These are phyloP conservation scores for Rhodeus uyekii DNA, from an alignment of 2,797 vertebrate genomes.

Conservation along the genomic window DNA sequence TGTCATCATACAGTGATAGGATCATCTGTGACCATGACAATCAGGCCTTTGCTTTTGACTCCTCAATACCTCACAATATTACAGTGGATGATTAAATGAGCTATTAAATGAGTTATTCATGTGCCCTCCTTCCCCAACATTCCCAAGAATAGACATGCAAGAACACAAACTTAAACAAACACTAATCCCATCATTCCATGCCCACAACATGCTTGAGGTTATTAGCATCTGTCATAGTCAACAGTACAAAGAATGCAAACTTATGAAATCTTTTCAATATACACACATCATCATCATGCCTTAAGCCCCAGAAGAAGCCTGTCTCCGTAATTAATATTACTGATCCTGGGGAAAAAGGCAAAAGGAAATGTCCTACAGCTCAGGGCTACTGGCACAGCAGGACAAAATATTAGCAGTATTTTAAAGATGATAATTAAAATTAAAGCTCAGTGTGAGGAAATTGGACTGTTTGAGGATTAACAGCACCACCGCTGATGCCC, in stretches of 20 bases:
- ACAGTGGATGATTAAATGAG: constrained; percentile 23
- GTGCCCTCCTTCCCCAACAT: constrained; percentile 1
- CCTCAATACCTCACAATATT: constrained; percentile 5
- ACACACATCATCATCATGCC: not conserved
- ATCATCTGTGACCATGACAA: constrained; percentile 18
- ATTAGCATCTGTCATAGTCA: not conserved
- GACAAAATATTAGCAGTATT: constrained; percentile 50
- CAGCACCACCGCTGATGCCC: constrained; percentile 19
- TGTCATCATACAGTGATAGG: constrained; percentile 5
- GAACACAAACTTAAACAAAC: constrained; percentile 5
- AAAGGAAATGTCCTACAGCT: constrained; percentile 37
- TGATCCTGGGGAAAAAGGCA: constrained; percentile 9
- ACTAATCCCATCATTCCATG: constrained; percentile 1
- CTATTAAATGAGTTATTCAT: constrained; percentile 36
- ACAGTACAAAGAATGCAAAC: not conserved
- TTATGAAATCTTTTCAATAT: constrained; percentile 1
- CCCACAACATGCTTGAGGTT: not conserved
- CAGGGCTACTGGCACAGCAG: constrained; percentile 41
- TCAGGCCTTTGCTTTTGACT: not conserved
- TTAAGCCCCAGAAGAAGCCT: not conserved
- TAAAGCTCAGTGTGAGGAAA: constrained; percentile 45
- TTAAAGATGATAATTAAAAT: constrained; percentile 46
- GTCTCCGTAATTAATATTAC: constrained; percentile 35
- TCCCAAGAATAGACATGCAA: not conserved
- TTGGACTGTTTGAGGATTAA: constrained; percentile 53